Percentiles rank a stretch among this genome's conserved stretches.
These are phyloP conservation scores for Spinibarbus caldwelli DNA, from an alignment of 2,797 vertebrate genomes.

Conservation along the genomic window DNA sequence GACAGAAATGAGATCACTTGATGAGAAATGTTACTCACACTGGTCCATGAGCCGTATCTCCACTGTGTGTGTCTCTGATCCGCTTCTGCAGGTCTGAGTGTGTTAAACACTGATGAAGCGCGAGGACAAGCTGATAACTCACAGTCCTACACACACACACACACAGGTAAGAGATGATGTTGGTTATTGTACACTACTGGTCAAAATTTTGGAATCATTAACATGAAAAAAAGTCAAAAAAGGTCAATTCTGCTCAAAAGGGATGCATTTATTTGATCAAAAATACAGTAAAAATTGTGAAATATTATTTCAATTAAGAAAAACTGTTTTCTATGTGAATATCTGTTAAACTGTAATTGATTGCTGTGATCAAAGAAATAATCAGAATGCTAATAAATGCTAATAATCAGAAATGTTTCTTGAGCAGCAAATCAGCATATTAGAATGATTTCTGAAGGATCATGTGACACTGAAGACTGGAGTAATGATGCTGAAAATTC, in stretches of 20 bases:
- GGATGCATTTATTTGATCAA: background rate
- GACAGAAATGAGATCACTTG: background rate
- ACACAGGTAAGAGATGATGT: background rate
- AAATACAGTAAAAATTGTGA: background rate
- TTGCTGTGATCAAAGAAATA: too few relatives aligned
- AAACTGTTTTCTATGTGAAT: background rate
- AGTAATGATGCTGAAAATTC: background rate
- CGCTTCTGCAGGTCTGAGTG: constrained; percentile 76
- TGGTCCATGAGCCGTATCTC: constrained; percentile 96
- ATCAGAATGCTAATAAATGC: too few relatives aligned
- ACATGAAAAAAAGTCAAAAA: background rate
- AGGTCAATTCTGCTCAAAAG: background rate
- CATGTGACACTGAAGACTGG: background rate
- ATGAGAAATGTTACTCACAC: constrained; percentile 77
- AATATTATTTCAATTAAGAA: background rate
- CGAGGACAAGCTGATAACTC: constrained; percentile 81
- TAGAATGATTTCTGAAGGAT: too few relatives aligned
- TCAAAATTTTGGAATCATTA: background rate
- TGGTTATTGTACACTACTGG: background rate
- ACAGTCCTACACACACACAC: constrained; percentile 82
- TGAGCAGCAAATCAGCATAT: too few relatives aligned
- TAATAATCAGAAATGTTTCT: too few relatives aligned
- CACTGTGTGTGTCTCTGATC: constrained; percentile 83
- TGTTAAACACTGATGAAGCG: constrained; percentile 74
- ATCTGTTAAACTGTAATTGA: background rate